Conservation (phyloP, 2,113 vertebrate species). For the Ciconia stormi region DNA sequence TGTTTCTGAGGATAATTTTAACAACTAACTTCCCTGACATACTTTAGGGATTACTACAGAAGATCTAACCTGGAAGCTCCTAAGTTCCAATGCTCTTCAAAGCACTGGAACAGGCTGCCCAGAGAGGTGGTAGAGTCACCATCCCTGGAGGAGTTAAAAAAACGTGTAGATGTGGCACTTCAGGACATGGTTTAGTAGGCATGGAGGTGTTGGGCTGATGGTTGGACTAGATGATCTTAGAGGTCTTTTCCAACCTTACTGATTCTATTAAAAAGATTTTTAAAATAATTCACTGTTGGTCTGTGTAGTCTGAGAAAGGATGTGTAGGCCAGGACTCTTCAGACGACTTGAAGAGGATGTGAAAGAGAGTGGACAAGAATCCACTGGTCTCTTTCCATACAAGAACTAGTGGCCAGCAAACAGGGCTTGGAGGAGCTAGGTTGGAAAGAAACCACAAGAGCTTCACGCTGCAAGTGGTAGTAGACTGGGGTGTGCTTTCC, state of each 20-base stretch:
- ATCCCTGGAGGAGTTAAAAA: no score
- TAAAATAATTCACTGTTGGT: not conserved
- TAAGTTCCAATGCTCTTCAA: not conserved
- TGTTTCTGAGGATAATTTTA: not conserved
- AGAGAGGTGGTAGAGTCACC: no score
- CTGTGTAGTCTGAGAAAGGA: not conserved
- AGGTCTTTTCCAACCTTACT: no score
- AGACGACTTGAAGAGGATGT: not conserved
- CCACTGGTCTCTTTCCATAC: not conserved
- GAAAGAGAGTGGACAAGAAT: not conserved
- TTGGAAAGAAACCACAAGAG: not conserved
- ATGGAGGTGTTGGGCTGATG: no score
- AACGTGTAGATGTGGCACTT: no score
- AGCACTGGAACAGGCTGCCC: no score
- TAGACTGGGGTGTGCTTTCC: not conserved
- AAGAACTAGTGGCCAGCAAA: not conserved
- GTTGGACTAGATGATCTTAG: no score
- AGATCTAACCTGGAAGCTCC: not conserved
- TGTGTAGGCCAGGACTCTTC: not conserved
- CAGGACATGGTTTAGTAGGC: no score
- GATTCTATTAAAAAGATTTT: not conserved
- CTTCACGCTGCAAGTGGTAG: not conserved
- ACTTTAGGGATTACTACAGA: not conserved
- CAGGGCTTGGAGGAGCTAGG: not conserved
- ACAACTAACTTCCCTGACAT: not conserved